Base-by-base conservation (phyloP, 1,140 invertebrate species). In the Brachionus sp. region DNA sequence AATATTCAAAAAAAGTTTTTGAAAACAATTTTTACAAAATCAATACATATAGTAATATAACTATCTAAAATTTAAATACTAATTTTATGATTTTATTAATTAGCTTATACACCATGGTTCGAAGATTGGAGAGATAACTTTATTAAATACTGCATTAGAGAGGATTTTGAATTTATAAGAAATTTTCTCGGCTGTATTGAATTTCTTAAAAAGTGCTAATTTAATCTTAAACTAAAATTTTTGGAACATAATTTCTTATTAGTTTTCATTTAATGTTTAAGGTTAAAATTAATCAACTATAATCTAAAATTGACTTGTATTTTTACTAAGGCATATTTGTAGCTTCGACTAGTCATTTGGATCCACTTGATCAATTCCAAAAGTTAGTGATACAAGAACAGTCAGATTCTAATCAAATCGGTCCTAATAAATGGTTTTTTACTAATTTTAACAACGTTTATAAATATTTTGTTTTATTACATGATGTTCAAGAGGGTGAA, bases 101-200 rank as follows among this genome's bases (percentile, higher is more conserved):
- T 93, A 85, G 91, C 91, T 25, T 90, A 92, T 3, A 93, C 94
- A 37, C 94, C 95, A n/a, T 98, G 96, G 96, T 98, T 94, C 90
- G 95, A 97, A 87, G 91, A 93, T n/a, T 98, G 95, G 94, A 91
- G 95, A 86, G 94, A 96, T 86, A 93, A 92, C 33, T 97, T 97
- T 89, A 90, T 97, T 19, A 93, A 93, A 86, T 93, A 95, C 2
- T 93, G 95, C 87, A 95, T 93, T 87, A 93, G 94, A 46, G 94
- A 94, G 13, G 95, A 98, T 86, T 95, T 98, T 91, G 96, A 98
- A 90, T 98, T 95, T 87, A 94, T 94, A 0, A 94, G 94, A 86
- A 95, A 97, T 89, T 94, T 94, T 89, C 86, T 97, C n/a, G 94
- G 93, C 19, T 97, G 95, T 90, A 90, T 91, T 87, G 88, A 91